Evolutionary conservation across 2,797 vertebrate species (phyloP).

Genomic region (Lepilemur septentrionalis): DNA sequence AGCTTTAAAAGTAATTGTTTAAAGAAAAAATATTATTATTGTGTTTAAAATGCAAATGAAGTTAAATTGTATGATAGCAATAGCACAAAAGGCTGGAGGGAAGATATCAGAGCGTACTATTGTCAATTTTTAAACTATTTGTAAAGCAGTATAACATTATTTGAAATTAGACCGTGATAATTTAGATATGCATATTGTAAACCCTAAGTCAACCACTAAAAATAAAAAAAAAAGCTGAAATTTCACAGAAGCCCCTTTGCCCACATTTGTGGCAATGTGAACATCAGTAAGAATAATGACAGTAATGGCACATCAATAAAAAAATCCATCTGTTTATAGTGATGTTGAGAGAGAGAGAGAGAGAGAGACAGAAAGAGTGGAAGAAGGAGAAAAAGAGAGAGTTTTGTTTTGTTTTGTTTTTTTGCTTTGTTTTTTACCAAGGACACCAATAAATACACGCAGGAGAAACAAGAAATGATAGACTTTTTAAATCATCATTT

Average conservation of each 20-base stretch:
- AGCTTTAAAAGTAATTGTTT: background rate
- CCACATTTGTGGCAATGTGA: background rate
- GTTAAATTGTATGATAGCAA: background rate
- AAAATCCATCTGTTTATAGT: background rate
- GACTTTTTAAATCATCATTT: background rate
- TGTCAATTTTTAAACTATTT: background rate
- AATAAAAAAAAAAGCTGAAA: background rate
- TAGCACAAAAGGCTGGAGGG: background rate
- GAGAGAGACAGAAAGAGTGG: too few relatives aligned
- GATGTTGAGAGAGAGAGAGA: background rate
- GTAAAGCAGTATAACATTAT: background rate
- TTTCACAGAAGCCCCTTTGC: background rate
- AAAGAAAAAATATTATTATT: background rate
- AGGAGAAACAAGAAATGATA: background rate
- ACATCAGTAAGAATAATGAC: background rate
- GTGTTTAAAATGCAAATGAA: background rate
- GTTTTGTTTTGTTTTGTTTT: background rate
- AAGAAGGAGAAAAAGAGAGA: background rate
- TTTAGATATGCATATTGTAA: background rate
- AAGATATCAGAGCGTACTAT: background rate
- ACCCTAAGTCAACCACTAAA: background rate
- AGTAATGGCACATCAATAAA: background rate
- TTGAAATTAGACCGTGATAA: background rate
- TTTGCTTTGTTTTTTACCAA: background rate
- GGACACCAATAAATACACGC: background rate